Evolutionary conservation across 2,888 invertebrate species (phyloP).

Genomic region (Trichacis sp.): DNA sequence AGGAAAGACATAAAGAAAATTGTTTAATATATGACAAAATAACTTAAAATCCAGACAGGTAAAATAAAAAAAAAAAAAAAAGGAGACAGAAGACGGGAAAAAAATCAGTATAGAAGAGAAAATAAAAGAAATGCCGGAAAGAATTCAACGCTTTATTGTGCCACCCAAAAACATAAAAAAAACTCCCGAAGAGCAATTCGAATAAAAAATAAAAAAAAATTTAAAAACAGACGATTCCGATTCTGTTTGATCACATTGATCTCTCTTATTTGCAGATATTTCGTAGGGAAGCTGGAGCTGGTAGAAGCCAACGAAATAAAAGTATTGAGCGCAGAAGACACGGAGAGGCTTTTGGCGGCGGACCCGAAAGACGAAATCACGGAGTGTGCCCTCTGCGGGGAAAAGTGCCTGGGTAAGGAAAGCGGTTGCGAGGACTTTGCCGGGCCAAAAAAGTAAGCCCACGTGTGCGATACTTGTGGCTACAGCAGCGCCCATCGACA

Average conservation of each 20-base stretch:
- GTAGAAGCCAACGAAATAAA: constrained; percentile 54
- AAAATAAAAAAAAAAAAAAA: too few relatives aligned
- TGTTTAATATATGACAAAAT: neutral
- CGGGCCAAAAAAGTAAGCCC: constrained; percentile 45
- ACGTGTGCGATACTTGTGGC: constrained; percentile 58
- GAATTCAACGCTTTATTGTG: neutral
- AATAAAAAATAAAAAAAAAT: constrained; percentile 3
- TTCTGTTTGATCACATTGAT: constrained; percentile 54
- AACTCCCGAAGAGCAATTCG: neutral
- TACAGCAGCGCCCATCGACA: constrained; percentile 57
- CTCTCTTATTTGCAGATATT: constrained; percentile 67
- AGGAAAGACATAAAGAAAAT: neutral
- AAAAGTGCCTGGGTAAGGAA: too few relatives aligned
- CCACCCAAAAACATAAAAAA: neutral
- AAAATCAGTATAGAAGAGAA: neutral
- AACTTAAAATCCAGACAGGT: too few relatives aligned
- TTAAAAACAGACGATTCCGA: constrained; percentile 7
- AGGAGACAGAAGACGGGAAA: neutral
- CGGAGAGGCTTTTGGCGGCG: constrained; percentile 50
- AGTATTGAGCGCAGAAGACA: constrained; percentile 50
- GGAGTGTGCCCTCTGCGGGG: constrained; percentile 58
- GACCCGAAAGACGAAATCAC: too few relatives aligned
- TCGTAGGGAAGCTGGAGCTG: constrained; percentile 60
- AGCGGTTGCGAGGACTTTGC: constrained; percentile 32
- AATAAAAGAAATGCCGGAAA: neutral